phyloP scores from a whole-genome alignment of 2,888 invertebrate species.

The Ferrisia virgata region DNA sequence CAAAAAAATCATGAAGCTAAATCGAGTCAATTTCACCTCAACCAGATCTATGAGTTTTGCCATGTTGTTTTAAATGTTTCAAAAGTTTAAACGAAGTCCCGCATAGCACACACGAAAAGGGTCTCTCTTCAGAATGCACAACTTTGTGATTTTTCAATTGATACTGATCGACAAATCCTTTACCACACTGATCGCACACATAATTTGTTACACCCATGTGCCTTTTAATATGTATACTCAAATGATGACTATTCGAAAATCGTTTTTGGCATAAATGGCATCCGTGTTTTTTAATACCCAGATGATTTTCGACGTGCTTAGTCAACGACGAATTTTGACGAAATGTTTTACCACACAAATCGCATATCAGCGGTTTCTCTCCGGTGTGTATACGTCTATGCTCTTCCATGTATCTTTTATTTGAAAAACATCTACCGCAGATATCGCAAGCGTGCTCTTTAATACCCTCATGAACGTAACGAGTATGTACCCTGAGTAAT shows the following conservation, averaged over 20 bases:
- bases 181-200: conserved; percentile 46
- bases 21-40: background rate
- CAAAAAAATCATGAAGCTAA: too few relatives aligned
- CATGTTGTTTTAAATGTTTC: conserved; percentile 47
- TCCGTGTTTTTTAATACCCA: conserved; percentile 54
- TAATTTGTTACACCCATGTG: conserved; percentile 47
- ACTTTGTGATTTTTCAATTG: conserved; percentile 47
- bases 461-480: conserved; percentile 56
- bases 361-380: conserved; percentile 55
- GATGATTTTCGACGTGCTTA: conserved; percentile 59
- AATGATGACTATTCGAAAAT: conserved; percentile 54
- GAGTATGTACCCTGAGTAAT: conserved; percentile 55
- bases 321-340: conserved; percentile 56
- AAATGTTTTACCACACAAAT: conserved; percentile 53
- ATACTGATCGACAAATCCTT: conserved; percentile 44
- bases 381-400: conserved; percentile 55
- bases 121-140: conserved; percentile 46
- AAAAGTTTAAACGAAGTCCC: conserved; percentile 51
- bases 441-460: conserved; percentile 57
- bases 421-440: conserved; percentile 57
- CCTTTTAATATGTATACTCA: conserved; percentile 45
- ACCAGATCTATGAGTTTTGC: conserved; percentile 33
- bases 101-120: conserved; percentile 56
- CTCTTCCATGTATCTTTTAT: conserved; percentile 56
- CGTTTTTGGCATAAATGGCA: conserved; percentile 57